Conservation (phyloP, 2,888 invertebrate genomes). For the Lasioglossum malachurum region DNA sequence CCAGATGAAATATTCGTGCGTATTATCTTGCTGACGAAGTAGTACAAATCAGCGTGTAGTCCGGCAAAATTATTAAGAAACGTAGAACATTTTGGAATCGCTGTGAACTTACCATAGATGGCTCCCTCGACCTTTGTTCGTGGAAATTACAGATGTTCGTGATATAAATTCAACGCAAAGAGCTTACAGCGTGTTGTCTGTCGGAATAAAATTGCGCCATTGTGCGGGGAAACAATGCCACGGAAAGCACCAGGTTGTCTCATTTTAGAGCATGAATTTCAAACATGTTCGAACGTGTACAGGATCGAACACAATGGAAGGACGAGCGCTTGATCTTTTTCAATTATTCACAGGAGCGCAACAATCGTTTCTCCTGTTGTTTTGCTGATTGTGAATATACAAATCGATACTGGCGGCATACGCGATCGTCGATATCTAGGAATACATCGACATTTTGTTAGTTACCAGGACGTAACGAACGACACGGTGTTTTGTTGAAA, state of each 20-base stretch:
- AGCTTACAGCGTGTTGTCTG: background rate
- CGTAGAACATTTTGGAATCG: background rate
- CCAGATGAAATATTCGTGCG: background rate
- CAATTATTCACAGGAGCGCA: background rate
- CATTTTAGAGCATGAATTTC: background rate
- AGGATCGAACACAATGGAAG: background rate
- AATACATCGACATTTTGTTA: background rate
- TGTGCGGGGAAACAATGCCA: background rate
- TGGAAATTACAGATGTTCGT: background rate
- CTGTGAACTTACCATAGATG: background rate
- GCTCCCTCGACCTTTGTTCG: background rate
- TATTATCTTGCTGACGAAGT: background rate
- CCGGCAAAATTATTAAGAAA: background rate
- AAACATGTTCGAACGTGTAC: background rate
- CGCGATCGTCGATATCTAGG: background rate
- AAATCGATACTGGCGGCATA: background rate
- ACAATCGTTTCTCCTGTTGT: background rate
- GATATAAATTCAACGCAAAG: background rate
- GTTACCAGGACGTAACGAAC: conserved; percentile 3
- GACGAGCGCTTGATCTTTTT: background rate
- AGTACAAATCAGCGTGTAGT: background rate
- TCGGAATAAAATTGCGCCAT: conserved; percentile 11
- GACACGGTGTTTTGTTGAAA: background rate
- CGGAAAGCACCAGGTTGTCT: background rate
- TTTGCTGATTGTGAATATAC: too few species aligned